These are phyloP conservation scores for Rhaphigaster nebulosa DNA, from an alignment of 2,888 invertebrate genomes.

Conservation along the genomic window DNA sequence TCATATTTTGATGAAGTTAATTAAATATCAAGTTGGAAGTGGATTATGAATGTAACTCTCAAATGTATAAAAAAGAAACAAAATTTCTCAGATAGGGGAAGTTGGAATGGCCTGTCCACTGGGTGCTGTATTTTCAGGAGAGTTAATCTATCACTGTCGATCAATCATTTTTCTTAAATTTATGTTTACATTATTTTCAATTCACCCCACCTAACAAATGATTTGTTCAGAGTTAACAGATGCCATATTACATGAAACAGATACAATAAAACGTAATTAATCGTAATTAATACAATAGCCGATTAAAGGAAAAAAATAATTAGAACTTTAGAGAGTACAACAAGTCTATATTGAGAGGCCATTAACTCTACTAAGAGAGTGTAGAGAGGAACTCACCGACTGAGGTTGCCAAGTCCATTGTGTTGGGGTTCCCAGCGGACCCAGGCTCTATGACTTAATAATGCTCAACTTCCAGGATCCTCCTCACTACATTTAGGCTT, in stretches of 20 bases:
- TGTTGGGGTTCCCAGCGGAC: background rate
- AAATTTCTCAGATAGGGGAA: too few relatives aligned
- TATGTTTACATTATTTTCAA: too few relatives aligned
- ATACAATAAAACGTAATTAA: background rate
- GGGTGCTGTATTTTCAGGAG: too few relatives aligned
- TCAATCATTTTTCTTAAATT: too few relatives aligned
- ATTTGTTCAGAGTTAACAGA: too few relatives aligned
- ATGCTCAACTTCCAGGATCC: constrained; percentile 4
- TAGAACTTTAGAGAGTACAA: background rate
- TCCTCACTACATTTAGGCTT: background rate
- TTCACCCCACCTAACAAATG: too few relatives aligned
- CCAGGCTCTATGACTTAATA: background rate
- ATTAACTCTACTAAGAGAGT: background rate
- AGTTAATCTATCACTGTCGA: too few relatives aligned
- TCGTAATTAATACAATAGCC: background rate
- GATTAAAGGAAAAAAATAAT: background rate
- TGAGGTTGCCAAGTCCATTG: background rate
- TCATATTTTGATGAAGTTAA: too few relatives aligned
- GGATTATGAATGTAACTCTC: too few relatives aligned
- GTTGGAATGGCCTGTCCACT: too few relatives aligned
- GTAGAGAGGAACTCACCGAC: background rate
- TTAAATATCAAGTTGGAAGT: too few relatives aligned
- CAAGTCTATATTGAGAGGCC: background rate
- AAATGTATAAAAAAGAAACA: too few relatives aligned
- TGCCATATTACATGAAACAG: background rate